phyloP scores from a whole-genome alignment of 92 coral and sea anemone genomes.

The Palythoa grandis region DNA sequence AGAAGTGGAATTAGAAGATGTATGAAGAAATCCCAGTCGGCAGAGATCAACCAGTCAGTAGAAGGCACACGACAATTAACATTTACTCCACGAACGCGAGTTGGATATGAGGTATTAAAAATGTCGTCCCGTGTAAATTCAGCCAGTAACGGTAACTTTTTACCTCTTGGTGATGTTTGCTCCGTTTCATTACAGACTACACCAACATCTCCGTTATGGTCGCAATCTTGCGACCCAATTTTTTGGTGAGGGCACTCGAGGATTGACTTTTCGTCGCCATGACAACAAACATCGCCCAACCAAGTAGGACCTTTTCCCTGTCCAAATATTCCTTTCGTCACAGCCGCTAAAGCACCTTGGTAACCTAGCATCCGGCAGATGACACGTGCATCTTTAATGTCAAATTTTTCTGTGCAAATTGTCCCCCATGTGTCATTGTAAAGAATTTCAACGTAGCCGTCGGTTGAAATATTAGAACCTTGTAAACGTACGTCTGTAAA shows the following conservation, averaged over 20 bases:
- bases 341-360: conserved; percentile 1
- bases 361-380: conserved; percentile 15
- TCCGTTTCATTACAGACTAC: conserved; percentile 5
- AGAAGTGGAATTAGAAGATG: too few species aligned
- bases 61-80: too few species aligned
- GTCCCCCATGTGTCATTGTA: conserved; percentile 18
- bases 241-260: not conserved
- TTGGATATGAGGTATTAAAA: too few species aligned
- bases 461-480: conserved; percentile 12
- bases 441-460: conserved; percentile 5
- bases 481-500: not conserved
- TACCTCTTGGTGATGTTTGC: not conserved
- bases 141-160: not conserved
- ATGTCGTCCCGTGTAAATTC: too few species aligned
- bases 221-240: not conserved
- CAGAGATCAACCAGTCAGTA: too few species aligned
- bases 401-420: conserved; percentile 3
- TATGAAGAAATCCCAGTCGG: too few species aligned
- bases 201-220: conserved; percentile 16
- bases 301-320: conserved; percentile 17
- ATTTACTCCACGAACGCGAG: too few species aligned
- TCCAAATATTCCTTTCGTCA: conserved; percentile 9
- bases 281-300: conserved; percentile 31
- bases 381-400: conserved; percentile 12
- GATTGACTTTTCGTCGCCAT: conserved; percentile 1